Conservation (phyloP, 1,140 invertebrate genomes). For the Zaprionus africanus region DNA sequence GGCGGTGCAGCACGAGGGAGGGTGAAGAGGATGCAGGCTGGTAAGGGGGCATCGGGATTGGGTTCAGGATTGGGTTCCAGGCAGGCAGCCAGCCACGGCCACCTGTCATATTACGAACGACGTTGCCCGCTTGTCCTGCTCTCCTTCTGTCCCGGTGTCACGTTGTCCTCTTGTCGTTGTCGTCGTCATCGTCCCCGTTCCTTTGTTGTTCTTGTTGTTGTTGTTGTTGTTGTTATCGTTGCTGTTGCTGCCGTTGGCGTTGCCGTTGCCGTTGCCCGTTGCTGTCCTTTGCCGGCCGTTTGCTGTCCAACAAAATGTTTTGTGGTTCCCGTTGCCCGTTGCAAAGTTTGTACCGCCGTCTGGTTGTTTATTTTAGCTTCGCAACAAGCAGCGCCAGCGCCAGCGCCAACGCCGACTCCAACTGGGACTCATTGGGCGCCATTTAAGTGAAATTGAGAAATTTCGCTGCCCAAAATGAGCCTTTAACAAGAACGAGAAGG, state of each 20-base stretch:
- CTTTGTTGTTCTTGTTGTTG: slow-evolving; percentile 45
- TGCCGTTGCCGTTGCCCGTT: slow-evolving; percentile 44
- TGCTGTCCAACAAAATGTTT: slow-evolving; percentile 83
- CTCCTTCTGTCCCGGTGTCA: not conserved
- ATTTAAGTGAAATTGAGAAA: slow-evolving; percentile 56
- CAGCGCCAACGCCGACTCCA: slow-evolving; percentile 1
- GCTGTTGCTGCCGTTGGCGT: not conserved
- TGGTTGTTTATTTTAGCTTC: slow-evolving; percentile 79
- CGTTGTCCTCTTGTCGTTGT: slow-evolving; percentile 2
- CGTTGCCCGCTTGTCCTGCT: slow-evolving; percentile 10
- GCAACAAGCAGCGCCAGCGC: slow-evolving; percentile 17
- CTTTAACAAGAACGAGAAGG: slow-evolving; percentile 40
- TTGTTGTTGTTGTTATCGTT: slow-evolving; percentile 39
- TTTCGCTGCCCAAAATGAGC: slow-evolving; percentile 32
- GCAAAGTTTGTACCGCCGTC: slow-evolving; percentile 67
- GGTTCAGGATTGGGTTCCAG: slow-evolving; percentile 3
- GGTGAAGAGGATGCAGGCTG: not conserved
- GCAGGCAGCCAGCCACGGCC: slow-evolving; percentile 21
- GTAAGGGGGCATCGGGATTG: not conserved
- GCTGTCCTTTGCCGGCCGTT: slow-evolving; percentile 76
- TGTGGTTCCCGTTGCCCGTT: slow-evolving; percentile 76
- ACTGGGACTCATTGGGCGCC: slow-evolving; percentile 23
- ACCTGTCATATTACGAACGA: slow-evolving; percentile 75
- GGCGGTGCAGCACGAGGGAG: not conserved
- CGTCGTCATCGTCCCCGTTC: not conserved